Conservation (phyloP, 2,797 vertebrate species). For the Corythornis leucogaster region DNA sequence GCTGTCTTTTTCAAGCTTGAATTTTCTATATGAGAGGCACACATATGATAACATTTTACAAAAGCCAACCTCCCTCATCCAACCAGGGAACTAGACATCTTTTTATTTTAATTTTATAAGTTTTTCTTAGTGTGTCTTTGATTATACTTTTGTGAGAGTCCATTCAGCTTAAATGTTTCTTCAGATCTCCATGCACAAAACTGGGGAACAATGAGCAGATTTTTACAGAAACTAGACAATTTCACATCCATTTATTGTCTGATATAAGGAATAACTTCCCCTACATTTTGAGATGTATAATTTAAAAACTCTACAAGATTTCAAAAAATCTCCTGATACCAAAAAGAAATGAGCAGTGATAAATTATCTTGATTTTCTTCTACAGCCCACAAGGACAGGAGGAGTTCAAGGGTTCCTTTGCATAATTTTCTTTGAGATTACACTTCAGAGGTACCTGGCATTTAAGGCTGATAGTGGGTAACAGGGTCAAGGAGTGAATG, state of each 20-base stretch:
- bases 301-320: neutral
- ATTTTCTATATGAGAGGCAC: neutral
- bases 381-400: neutral
- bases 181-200: neutral
- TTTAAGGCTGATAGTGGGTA: neutral
- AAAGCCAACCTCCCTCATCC: neutral
- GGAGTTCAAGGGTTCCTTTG: neutral
- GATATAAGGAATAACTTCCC: neutral
- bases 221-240: neutral
- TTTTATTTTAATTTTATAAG: neutral
- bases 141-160: neutral
- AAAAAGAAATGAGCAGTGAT: neutral
- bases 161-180: neutral
- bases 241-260: neutral
- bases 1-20: neutral
- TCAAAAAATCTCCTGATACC: neutral
- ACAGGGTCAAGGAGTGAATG: neutral
- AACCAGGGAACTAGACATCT: neutral
- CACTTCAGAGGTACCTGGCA: neutral
- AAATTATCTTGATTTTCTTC: neutral
- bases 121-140: neutral
- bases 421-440: neutral
- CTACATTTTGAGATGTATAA: neutral
- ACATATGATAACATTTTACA: neutral
- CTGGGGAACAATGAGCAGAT: neutral